Base-by-base conservation (phyloP, 2,797 vertebrate species). In the Pangasius mekongensis region DNA sequence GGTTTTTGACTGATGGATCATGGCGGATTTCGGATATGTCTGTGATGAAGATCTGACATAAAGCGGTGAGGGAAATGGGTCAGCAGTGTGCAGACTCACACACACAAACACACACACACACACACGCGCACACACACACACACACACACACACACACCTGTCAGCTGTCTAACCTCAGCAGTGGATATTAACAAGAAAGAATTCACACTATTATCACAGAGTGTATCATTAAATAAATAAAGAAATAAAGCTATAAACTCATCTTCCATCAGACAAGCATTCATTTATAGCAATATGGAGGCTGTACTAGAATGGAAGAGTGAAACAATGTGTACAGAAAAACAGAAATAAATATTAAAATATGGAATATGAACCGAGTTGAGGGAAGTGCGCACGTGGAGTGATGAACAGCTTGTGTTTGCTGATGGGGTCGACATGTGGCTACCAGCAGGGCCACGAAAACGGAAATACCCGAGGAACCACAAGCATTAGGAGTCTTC, bases 401-500 rank as follows among this genome's bases (percentile, higher is more conserved):
- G 78, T 62, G 69, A 87, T 16, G 62, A 62, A 71, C 64, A 73
- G 83, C 74, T 71, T 39, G 64, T 47, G 83, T 47, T 80, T 36
- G 56, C 81, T 89, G 84, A 87, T 58, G 83, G 81, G 90, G 87
- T 43, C n/a, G 62, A 87, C 74, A 88, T 85, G 56, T 62, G 69
- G 86, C 87, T 62, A 90, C 83, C 82, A 69, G 85, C 67, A 62
- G 71, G 86, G 74, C 84, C 80, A 77, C 82, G 49, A 90, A 87
- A 91, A 89, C 87, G 81, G 87, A 78, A 87, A 84, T 54, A 86
- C 85, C 86, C 85, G 73, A 78, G 82, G 87, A 89, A 85, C 73
- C 56, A 22, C 83, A 82, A 73, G 83, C 92, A 90, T 77, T 90
- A 90, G 47, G 0, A 14, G 84, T 87, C 92, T 71, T 87, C 60